Evolutionary conservation across 1,140 invertebrate genomes (phyloP).

Genomic region (Anastrepha obliqua): DNA sequence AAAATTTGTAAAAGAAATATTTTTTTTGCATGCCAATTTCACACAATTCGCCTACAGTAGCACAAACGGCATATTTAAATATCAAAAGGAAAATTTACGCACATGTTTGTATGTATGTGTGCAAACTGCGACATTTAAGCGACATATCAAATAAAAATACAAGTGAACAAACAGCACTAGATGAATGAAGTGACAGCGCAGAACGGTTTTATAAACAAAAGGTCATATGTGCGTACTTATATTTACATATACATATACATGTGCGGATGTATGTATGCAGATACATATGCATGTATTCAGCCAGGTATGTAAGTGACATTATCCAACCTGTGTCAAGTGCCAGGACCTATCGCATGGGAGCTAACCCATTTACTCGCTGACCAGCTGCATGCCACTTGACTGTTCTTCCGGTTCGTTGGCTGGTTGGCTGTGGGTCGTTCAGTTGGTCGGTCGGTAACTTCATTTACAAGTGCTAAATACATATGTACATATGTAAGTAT

Average conservation of each 20-base stretch:
- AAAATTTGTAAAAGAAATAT: no score
- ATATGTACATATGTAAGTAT: no score
- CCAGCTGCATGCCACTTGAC: not conserved
- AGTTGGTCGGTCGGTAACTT: not conserved
- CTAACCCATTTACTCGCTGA: not conserved
- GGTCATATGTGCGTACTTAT: not conserved
- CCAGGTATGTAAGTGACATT: constrained; percentile 28
- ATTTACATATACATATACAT: not conserved
- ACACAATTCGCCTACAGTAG: no score
- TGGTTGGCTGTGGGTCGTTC: not conserved
- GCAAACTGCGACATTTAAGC: not conserved
- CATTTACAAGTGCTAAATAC: not conserved
- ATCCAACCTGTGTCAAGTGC: constrained; percentile 20
- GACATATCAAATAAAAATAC: not conserved
- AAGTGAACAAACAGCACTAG: not conserved
- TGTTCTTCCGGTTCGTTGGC: not conserved
- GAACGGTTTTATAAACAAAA: not conserved
- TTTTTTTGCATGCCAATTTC: no score
- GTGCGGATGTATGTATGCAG: not conserved
- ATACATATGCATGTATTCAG: not conserved
- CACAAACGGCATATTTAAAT: no score
- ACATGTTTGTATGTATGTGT: not conserved
- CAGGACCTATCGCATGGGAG: not conserved
- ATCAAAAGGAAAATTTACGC: not conserved
- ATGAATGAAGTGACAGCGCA: constrained; percentile 10